Evolutionary conservation across 1,140 invertebrate genomes (phyloP), one percentile per base, ranked within the genome.

Genomic region (Harpegnathos saltator): DNA sequence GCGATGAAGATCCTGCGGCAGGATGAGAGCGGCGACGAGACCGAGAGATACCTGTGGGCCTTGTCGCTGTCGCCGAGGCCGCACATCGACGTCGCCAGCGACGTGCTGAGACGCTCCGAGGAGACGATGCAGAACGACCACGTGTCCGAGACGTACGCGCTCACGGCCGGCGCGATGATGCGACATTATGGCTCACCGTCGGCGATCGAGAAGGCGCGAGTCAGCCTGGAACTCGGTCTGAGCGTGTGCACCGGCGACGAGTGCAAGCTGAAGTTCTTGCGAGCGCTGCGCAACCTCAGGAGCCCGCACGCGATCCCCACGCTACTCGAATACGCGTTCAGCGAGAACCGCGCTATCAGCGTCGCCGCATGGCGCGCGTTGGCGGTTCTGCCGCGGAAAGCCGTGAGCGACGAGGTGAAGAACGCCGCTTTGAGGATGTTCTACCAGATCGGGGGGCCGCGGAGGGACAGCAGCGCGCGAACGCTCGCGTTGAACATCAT

Each of bases 11-110:
- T 95, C 50, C 93, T 97, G 0, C 95, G 95, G 69, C 95, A 96
- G 54, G 95, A 96, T 74, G 92, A 94, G 3, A 93, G 93, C 1
- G 95, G 95, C 1, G 96, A 97, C 74, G 91, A 95, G 17, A 95
- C 95, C 4, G 97, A 98, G 89, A 94, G 97, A 78, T 98, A 97
- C 91, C 92, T 98, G 0, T 96, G 97, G 95, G 95, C 96, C 0
- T 87, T 97, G 15, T 97, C 97, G 0, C 91, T 97, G 3, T 95
- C 96, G 0, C 90, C 92, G 5, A 82, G 85, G 4, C 93, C 93
- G 0, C 38, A 93, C 56, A 90, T 94, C 7, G 93, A 95, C 33
- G 95, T 97, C 14, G 92, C 97, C 19, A 93, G 95, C 89, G 96
- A 97, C 93, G 90, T 96, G 0, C 89, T 95, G 5, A 91, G 91